Percentiles rank a stretch among this genome's conserved stretches.
These are phyloP conservation scores for Blennius ocellaris DNA, from an alignment of 2,113 vertebrate genomes.

Conservation along the genomic window DNA sequence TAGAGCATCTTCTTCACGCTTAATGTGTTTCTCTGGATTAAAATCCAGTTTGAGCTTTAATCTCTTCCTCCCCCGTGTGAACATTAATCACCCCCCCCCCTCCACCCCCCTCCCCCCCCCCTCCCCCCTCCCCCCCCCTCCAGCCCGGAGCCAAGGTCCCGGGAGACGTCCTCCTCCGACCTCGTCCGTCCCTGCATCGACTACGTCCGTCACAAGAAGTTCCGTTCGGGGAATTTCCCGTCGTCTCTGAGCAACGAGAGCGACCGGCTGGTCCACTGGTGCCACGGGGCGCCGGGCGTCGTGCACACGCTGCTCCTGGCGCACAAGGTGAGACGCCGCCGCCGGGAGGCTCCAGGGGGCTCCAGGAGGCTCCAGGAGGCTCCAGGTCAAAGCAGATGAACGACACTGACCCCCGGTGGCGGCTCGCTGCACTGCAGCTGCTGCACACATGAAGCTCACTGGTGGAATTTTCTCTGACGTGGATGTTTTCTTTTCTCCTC, in stretches of 20 bases:
- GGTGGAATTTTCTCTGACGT: background rate
- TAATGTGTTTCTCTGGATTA: too few species aligned
- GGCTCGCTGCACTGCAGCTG: slow-evolving; percentile 1
- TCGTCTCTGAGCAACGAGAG: slow-evolving; percentile 97
- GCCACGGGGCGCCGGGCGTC: slow-evolving; percentile 93
- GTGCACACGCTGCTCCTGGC: slow-evolving; percentile 93
- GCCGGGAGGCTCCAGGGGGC: background rate
- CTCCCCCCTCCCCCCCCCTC: too few species aligned
- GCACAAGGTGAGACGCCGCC: slow-evolving; percentile 85
- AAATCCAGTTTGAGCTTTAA: too few species aligned
- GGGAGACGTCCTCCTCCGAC: slow-evolving; percentile 86
- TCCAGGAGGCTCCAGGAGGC: background rate
- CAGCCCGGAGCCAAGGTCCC: slow-evolving; percentile 90
- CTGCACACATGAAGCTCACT: background rate
- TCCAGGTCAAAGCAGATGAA: background rate
- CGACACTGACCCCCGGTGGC: slow-evolving; percentile 39
- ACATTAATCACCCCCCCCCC: too few species aligned
- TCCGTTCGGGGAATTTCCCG: slow-evolving; percentile 95
- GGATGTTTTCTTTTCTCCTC: background rate
- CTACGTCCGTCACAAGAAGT: slow-evolving; percentile 95
- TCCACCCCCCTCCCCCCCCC: too few species aligned
- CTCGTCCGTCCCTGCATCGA: slow-evolving; percentile 95
- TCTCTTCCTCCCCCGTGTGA: background rate
- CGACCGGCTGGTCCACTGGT: slow-evolving; percentile 97
- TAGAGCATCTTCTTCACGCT: too few species aligned